Evolutionary conservation across 2,888 invertebrate species (phyloP), one percentile per base, ranked within the genome.

Genomic region (Agrochola lychnidis): DNA sequence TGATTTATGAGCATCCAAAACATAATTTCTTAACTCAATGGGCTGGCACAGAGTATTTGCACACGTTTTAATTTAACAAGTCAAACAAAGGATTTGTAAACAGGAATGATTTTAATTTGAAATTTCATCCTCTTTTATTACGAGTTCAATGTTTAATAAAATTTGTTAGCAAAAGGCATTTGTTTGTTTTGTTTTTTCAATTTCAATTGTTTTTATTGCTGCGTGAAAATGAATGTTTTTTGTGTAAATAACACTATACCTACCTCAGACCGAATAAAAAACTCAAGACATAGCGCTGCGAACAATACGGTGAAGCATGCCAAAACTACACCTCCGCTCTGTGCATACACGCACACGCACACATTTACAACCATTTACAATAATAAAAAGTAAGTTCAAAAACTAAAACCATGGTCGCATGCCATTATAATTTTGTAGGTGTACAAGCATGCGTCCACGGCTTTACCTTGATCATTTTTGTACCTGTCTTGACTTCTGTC

Each of bases 61-160:
- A 25, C n/a, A 62, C 69, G 61, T 74, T 70, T 85, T 51, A 77
- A 85, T 79, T 77, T 67, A 53, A 64, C 66, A 53, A 70, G 12
- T 57, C 14, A 62, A 36, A 76, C 67, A 86, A 79, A 73, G 76
- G 74, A 48, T 71, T 74, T 59, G 56, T 14, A 4, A 68, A 70
- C 30, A n/a, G 30, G 48, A 79, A 67, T 57, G 45, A 85, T 77
- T 85, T 83, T 76, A 73, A 78, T 82, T 85, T 66, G 48, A 30
- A 40, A 7, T 70, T 78, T 70, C 68, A 71, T 81, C 59, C 48
- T 25, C 25, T 73, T 81, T 78, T 73, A 70, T 79, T 57, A 40
- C 22, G 53, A 48, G 10, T 36, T 36, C 36, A 70, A 67, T 64
- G 51, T 59, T 51, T 69, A 81, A 71, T 69, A 64, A 69, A 76